Evolutionary conservation across 1,140 invertebrate species (phyloP), one percentile per base, ranked within the genome.

Genomic region (Lysiphlebus fabarum): DNA sequence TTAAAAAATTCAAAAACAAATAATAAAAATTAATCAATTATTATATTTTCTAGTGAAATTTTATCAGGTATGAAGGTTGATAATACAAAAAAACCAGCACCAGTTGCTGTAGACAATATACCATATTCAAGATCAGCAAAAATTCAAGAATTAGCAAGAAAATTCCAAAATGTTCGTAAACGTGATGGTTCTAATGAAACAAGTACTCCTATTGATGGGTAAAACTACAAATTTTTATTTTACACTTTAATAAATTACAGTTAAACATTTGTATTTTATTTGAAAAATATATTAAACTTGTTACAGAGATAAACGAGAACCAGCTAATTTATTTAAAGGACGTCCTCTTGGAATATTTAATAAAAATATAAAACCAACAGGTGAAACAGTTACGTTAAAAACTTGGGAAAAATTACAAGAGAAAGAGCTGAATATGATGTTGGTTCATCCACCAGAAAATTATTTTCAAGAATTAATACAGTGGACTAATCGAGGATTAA

Each of bases 401-500:
- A 88, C 85, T 1, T 95, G 92, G 92, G 74, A 88, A 11, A 63
- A 65, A 11, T 71, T 92, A 8, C 70, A 86, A 50, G 56, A 87
- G 64, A 82, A 82, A 34, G 87, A 93, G 67, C 62, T 93, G 2
- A 79, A 85, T 63, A 53, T 89, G 12, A 69, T 82, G 1, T 77
- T 85, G 0, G 81, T 83, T 5, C 86, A 88, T 73, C 86, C 88
- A 7, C 94, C 95, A 1, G 74, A 80, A 6, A 98, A 98, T 82
- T 88, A 89, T 67, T 96, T 95, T 74, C 88, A 93, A 78, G 92
- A 99, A 81, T 90, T 96, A 86, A 92, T 95, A 56, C 69, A 87
- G 50, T 97, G 93, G 93, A 99, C 96, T 0, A 86, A 96, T 51
- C 86, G 95, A 75, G 93, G 93, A 47, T 97, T 95, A 81, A 67